Conservation (phyloP, 2,888 invertebrate genomes). For the Erebia palarica region DNA sequence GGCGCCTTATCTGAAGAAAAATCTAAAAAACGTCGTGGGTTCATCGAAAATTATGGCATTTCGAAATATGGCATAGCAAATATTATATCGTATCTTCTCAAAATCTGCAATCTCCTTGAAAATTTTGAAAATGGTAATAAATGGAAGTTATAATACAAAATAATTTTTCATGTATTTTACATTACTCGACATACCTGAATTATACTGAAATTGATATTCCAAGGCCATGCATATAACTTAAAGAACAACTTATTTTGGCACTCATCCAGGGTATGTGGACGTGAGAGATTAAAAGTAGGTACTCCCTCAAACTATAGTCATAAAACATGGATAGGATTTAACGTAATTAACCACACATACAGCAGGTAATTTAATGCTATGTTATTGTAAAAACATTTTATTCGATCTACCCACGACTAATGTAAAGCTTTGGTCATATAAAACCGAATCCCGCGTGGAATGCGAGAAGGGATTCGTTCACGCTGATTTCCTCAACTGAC, state of each 20-base stretch:
- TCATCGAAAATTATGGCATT: neutral
- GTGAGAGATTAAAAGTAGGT: too few species aligned
- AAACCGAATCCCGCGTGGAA: neutral
- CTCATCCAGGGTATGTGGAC: neutral
- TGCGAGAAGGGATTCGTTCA: neutral
- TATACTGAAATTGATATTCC: neutral
- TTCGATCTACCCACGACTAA: constrained; percentile 7
- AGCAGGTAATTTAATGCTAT: too few species aligned
- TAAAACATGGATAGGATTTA: too few species aligned
- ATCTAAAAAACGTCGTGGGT: neutral
- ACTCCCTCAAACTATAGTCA: too few species aligned
- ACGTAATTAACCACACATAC: too few species aligned
- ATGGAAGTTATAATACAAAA: too few species aligned
- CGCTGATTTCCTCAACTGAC: too few species aligned
- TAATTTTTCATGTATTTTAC: neutral
- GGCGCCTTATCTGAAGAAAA: constrained; percentile 24
- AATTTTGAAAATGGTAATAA: too few species aligned
- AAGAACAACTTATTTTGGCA: neutral
- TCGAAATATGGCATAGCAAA: too few species aligned
- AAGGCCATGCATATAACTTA: neutral
- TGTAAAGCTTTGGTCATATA: neutral
- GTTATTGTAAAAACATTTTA: neutral
- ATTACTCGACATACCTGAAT: neutral
- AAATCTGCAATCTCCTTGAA: too few species aligned
- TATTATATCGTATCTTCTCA: too few species aligned